A percentile compares a stretch with the other conserved stretches of the same genome.
phyloP scores from a whole-genome alignment of 64 coral and sea anemone genomes.

The Dendronephthya gigantea region DNA sequence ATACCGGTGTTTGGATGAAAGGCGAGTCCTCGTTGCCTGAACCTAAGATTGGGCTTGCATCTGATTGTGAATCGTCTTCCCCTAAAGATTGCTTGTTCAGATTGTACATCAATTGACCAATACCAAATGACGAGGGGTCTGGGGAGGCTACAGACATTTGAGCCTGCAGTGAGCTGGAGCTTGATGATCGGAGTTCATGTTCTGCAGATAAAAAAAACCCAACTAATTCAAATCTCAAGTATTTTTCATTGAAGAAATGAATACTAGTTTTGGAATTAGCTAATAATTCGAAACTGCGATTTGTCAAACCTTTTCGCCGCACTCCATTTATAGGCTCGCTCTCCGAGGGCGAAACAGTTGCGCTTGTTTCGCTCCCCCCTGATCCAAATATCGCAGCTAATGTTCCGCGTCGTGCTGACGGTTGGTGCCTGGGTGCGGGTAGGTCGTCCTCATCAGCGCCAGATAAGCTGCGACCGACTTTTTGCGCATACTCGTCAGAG shows the following conservation, averaged over 20 bases:
- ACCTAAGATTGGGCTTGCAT: not conserved
- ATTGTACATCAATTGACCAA: conserved; percentile 17
- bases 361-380: not conserved
- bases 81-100: not conserved
- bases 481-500: conserved; percentile 39
- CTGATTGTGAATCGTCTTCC: not conserved
- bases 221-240: no score
- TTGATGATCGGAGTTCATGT: not conserved
- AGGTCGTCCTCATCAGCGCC: conserved; percentile 32
- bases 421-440: not conserved
- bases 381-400: conserved; percentile 6
- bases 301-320: not conserved
- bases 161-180: not conserved
- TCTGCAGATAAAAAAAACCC: not conserved
- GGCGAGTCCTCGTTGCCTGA: not conserved
- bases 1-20: not conserved
- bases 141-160: not conserved
- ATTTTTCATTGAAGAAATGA: no score
- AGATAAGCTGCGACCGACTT: conserved; percentile 39
- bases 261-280: no score
- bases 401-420: not conserved
- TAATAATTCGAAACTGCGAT: no score
- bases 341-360: not conserved
- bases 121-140: not conserved
- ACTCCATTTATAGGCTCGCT: not conserved